These are phyloP conservation scores for Hymenochirus boettgeri DNA, from an alignment of 2,113 vertebrate genomes.

Conservation along the genomic window DNA sequence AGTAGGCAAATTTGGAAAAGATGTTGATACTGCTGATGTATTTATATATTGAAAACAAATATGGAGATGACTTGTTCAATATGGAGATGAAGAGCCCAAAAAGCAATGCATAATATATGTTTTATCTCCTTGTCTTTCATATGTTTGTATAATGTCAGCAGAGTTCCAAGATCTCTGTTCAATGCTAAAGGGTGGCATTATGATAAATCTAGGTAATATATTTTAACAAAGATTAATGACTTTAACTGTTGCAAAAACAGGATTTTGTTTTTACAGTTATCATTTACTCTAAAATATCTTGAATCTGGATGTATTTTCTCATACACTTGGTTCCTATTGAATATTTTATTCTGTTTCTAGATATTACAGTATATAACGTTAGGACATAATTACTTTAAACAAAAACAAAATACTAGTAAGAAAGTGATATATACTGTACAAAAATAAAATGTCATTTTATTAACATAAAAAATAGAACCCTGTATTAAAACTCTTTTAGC, in stretches of 20 bases:
- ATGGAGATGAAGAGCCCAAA: not conserved
- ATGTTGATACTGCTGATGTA: too few relatives aligned
- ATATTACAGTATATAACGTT: too few relatives aligned
- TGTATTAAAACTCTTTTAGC: too few relatives aligned
- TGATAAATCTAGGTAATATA: not conserved
- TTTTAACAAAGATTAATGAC: not conserved
- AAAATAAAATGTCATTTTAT: too few relatives aligned
- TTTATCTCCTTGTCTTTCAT: not conserved
- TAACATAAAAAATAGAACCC: too few relatives aligned
- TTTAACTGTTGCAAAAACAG: not conserved
- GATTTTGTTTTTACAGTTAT: not conserved
- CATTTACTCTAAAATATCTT: not conserved
- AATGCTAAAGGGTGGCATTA: too few relatives aligned
- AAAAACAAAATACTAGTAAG: too few relatives aligned
- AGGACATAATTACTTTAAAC: too few relatives aligned
- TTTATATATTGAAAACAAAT: not conserved
- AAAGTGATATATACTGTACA: too few relatives aligned
- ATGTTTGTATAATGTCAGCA: not conserved
- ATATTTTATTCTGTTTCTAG: not conserved
- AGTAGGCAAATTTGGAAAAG: too few relatives aligned
- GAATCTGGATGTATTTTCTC: not conserved
- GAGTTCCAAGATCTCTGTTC: not conserved
- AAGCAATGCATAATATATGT: not conserved
- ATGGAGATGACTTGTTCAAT: not conserved
- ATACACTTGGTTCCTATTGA: not conserved